Percentiles rank a stretch among this genome's conserved stretches.
phyloP scores from a whole-genome alignment of 2,888 invertebrate species.

The Galeopsomyia nigrocyanea region DNA sequence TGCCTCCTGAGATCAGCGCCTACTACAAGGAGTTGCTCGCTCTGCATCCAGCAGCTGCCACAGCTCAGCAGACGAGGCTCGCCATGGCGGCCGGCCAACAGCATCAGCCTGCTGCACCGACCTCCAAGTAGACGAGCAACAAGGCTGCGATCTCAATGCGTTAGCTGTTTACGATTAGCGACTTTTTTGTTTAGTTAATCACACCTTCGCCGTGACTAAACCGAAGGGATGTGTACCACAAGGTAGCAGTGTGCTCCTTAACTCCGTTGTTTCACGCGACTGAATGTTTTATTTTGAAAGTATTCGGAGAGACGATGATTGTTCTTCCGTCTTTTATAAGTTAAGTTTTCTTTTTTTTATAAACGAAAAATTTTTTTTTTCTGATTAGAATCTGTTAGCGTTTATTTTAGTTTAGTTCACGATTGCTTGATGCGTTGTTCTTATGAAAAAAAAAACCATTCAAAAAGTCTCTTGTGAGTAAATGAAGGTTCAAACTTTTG shows the following conservation, averaged over 20 bases:
- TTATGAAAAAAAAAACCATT: constrained; percentile 1
- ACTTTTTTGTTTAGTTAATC: too few species aligned
- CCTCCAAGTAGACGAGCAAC: constrained; percentile 64
- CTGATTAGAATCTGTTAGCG: not conserved
- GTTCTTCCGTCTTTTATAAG: too few species aligned
- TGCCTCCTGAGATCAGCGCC: constrained; percentile 69
- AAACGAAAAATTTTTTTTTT: too few species aligned
- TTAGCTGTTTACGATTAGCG: not conserved
- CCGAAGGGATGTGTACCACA: too few species aligned
- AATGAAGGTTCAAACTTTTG: not conserved
- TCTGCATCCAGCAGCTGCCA: constrained; percentile 55
- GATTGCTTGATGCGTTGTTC: constrained; percentile 21
- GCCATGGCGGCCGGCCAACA: constrained; percentile 57
- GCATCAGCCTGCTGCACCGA: constrained; percentile 61
- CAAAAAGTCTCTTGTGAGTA: not conserved
- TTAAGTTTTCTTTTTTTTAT: too few species aligned
- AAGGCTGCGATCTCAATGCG: constrained; percentile 39
- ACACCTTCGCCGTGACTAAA: too few species aligned
- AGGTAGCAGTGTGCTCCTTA: too few species aligned
- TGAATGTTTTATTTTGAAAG: too few species aligned
- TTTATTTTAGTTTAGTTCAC: constrained; percentile 26
- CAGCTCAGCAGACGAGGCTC: constrained; percentile 63
- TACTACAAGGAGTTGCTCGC: constrained; percentile 72
- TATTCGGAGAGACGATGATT: too few species aligned
- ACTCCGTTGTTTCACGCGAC: too few species aligned